phyloP scores from a whole-genome alignment of 1,140 invertebrate genomes.

The Atta colombica region DNA sequence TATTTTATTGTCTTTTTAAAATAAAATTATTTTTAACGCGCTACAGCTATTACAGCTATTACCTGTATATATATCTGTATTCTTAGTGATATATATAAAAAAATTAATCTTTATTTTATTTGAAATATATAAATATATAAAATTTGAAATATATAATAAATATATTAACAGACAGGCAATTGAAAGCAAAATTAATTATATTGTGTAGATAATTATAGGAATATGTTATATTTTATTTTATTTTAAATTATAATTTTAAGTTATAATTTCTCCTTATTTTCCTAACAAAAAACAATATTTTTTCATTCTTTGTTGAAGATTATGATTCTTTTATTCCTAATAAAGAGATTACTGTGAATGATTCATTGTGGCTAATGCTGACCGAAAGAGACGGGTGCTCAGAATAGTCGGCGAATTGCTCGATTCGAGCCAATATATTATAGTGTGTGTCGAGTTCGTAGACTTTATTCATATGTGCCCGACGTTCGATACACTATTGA shows the following conservation, averaged over 20 bases:
- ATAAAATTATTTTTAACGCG: neutral
- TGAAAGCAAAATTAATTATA: neutral
- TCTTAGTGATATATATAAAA: neutral
- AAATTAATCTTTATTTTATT: constrained; percentile 17
- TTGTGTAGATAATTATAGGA: too few species aligned
- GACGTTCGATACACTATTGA: constrained; percentile 58
- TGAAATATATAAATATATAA: neutral
- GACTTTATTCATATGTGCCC: constrained; percentile 20
- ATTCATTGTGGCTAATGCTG: neutral
- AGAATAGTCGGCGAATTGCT: neutral
- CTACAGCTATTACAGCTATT: neutral
- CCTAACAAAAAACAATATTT: neutral
- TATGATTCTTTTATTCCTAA: neutral
- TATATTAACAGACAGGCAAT: too few species aligned
- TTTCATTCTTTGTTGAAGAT: neutral
- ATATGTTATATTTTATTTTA: neutral
- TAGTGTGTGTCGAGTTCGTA: neutral
- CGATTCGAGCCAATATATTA: constrained; percentile 11
- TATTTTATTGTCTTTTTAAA: neutral
- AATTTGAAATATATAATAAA: neutral
- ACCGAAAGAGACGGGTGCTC: constrained; percentile 12
- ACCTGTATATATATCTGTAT: neutral
- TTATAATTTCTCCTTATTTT: neutral
- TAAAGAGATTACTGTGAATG: neutral
- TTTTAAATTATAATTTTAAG: too few species aligned